Evolutionary conservation across 1,140 invertebrate genomes (phyloP), one percentile per base, ranked within the genome.

Genomic region (Cyclina sinensis): DNA sequence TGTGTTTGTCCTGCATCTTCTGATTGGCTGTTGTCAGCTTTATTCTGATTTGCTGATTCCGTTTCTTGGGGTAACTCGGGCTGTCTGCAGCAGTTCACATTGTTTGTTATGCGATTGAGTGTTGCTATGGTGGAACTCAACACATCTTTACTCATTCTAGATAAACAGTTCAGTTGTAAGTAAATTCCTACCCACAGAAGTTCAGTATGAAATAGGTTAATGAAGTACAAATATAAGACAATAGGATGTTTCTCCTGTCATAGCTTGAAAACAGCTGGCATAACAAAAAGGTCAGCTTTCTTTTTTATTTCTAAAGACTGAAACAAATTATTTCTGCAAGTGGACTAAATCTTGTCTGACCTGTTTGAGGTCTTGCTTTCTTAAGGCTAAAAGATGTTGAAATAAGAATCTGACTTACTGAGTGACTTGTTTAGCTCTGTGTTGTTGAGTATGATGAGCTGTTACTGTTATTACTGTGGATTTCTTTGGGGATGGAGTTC

Each of bases 101-200:
- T 87, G 46, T 76, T 59, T 18, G 48, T 87, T 12, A 87, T 87
- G n/a, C 46, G 48, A 57, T 87, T 87, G 12, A 87, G 37, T 2
- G 59, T 70, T 9, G 73, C 85, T 78, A 87, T 87, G 0, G 85
- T 87, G 7, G 85, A 87, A 37, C 74, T 87, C 43, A 87, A 70
- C 3, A 87, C 57, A 65, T 76, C 73, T 27, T 87, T 87, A 70
- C 85, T 87, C 76, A 87, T 79, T 80, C 85, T 87, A 59, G 16
- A 12, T 30, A 54, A 78, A 76, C 16, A 76, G 21, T 39, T 30
- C 11, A 70, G 30, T 32, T 35, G 7, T 5, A 9, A 21, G 54
- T 24, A 57, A n/a, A 18, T 21, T 9, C 16, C n/a, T n/a, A n/a
- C n/a, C n/a, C n/a, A n/a, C n/a, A n/a, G n/a, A n/a, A n/a, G n/a